A percentile compares a stretch with the other conserved stretches of the same genome.
Evolutionary conservation across 1,140 invertebrate genomes (phyloP).

Genomic region (Galendromus occidentalis): DNA sequence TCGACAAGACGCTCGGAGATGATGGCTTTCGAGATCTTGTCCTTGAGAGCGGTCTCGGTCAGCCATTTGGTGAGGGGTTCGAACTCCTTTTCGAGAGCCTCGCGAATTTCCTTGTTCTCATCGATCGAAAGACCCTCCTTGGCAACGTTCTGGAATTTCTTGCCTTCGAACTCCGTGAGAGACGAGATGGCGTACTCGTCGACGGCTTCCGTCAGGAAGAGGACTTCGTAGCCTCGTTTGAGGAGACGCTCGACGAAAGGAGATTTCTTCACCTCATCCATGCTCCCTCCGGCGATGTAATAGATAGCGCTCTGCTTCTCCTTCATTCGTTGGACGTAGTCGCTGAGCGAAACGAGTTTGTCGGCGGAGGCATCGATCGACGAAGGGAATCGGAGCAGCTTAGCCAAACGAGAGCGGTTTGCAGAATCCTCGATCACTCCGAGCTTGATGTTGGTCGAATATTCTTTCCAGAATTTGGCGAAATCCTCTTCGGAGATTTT

Average conservation of each 20-base stretch:
- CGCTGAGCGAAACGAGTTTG: conserved; percentile 50
- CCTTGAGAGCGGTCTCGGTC: conserved; percentile 59
- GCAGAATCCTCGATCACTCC: conserved; percentile 93
- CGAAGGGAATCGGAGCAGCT: conserved; percentile 73
- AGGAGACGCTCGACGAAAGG: conserved; percentile 87
- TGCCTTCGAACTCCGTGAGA: conserved; percentile 94
- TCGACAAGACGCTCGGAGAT: conserved; percentile 73
- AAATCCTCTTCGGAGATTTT: conserved; percentile 67
- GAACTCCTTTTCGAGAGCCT: conserved; percentile 54
- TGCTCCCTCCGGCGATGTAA: conserved; percentile 76
- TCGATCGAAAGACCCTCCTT: conserved; percentile 91
- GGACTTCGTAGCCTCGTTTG: conserved; percentile 85
- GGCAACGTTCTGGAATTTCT: conserved; percentile 98
- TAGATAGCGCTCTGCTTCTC: conserved; percentile 89
- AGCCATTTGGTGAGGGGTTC: conserved; percentile 85
- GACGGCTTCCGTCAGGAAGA: conserved; percentile 86
- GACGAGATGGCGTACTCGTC: conserved; percentile 95
- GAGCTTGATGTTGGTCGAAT: conserved; percentile 92
- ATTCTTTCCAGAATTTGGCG: conserved; percentile 95
- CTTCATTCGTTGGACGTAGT: conserved; percentile 91
- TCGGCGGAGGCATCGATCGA: conserved; percentile 42
- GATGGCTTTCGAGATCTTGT: conserved; percentile 56
- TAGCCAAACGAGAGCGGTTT: conserved; percentile 82
- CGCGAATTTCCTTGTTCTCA: conserved; percentile 57
- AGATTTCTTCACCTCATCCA: conserved; percentile 61